Base-by-base conservation (phyloP, 2,888 invertebrate species). In the Ischnura elegans region DNA sequence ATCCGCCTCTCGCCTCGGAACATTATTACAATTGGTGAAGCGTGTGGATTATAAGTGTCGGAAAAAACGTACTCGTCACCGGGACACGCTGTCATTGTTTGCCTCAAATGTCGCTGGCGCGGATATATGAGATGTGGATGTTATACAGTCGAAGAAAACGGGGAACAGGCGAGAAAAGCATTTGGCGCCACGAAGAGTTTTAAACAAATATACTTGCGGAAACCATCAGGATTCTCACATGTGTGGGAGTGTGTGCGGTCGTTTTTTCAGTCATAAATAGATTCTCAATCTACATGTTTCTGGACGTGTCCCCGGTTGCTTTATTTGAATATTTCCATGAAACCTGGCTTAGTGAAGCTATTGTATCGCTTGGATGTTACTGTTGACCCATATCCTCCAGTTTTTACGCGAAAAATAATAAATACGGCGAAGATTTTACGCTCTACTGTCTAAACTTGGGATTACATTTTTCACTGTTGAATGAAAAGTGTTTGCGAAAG, bases 11-110 rank as follows among this genome's bases (percentile, higher is more conserved):
- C 36, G 29, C 36, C 76, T 36, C 10, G 76, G 10, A 36, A 76
- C 36, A 76, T 76, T 76, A 76, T 76, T 76, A 76, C 29, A 76
- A 76, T 76, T 76, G 76, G 76, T 76, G 36, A 76, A 76, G 36
- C 76, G 36, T 36, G 76, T 36, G 76, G 76, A 76, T 76, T 76
- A 76, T 76, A n/a, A 66, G 66, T 29, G 76, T 36, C 76, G 13
- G 76, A 36, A 76, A 76, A n/a, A 76, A 76, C 36, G 21, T 76
- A 36, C 6, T 36, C 21, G 36, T 76, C 61, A 13, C 25, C 13
- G 76, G 25, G 76, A n/a, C 29, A 76, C 36, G 76, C 10, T 21
- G 76, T 36, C 76, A 76, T 76, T 76, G 36, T 76, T 36, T 76
- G 76, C 76, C 76, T 76, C 29, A 29, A 76, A 76, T 36, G 13